Evolutionary conservation across 2,888 invertebrate species (phyloP), one percentile per base, ranked within the genome.

Genomic region (Drosophila kambysellisi): DNA sequence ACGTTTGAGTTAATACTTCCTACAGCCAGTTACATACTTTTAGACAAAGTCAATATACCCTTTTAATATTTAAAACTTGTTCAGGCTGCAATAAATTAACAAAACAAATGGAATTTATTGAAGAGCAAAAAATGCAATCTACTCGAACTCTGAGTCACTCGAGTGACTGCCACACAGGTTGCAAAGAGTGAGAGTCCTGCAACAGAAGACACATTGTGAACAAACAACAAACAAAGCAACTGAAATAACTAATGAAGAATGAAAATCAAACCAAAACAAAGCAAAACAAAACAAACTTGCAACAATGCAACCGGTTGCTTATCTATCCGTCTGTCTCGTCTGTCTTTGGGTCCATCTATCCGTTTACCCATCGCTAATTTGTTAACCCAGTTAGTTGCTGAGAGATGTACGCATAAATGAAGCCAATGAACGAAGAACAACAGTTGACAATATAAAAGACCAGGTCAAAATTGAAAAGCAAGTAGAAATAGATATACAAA

Each of bases 381-480:
- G 46, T 46, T 56, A 61, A 50, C 70, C 50, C 35, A 25, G 20
- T n/a, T 7, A 25, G 20, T 37, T 67, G 32, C 30, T 12, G n/a
- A 15, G 41, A 50, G 43, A 66, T 67, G 43, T 33, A 48, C 39
- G 12, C 59, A 30, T 32, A 57, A 74, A 57, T 37, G 11, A 59
- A 65, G n/a, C 50, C 37, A 66, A 52, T 50, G 52, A 54, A 39
- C 11, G 48, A 68, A 15, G 33, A 50, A 60, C 39, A 75, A 51
- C 46, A 66, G 62, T 67, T 61, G 50, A 52, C 70, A 82, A 51
- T 53, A 64, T 54, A 53, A 73, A 58, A 64, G 62, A 30, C 17
- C 56, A 70, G 76, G 67, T 66, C 64, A 30, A 73, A 81, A 75
- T 78, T 75, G 67, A 15, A 25, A 46, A 15, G 29, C 6, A 25